A percentile compares a stretch with the other conserved stretches of the same genome.
Evolutionary conservation across 1,140 invertebrate species (phyloP).

Genomic region (Phenacoccus solenopsis): DNA sequence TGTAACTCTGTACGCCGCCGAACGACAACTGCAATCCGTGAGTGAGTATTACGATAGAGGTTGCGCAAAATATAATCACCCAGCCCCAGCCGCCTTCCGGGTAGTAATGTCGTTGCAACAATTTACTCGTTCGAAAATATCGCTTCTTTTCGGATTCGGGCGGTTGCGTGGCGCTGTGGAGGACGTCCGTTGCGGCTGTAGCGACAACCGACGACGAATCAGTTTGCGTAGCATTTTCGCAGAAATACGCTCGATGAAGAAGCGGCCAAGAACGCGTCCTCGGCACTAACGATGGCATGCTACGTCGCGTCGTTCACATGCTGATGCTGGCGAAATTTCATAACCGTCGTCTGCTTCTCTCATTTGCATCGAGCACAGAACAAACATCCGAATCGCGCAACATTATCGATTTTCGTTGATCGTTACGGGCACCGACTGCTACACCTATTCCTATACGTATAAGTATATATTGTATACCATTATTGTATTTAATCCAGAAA

Average conservation of each 20-base stretch:
- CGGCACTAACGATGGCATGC: slow-evolving; percentile 11
- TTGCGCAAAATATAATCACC: slow-evolving; percentile 51
- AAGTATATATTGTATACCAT: too few species aligned
- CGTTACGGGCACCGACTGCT: too few species aligned
- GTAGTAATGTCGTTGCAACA: slow-evolving; percentile 47
- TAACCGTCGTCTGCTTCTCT: too few species aligned
- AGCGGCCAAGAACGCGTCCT: slow-evolving; percentile 24
- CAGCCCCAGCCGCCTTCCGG: slow-evolving; percentile 72
- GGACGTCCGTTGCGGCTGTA: background rate
- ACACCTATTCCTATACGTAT: too few species aligned
- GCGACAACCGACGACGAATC: background rate
- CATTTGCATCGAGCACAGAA: too few species aligned
- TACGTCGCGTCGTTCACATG: too few species aligned
- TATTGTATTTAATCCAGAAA: too few species aligned
- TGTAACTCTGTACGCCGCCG: slow-evolving; percentile 9
- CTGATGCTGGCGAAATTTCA: too few species aligned
- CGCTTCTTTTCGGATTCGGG: background rate
- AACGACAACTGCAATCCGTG: slow-evolving; percentile 48
- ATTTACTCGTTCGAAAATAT: slow-evolving; percentile 9
- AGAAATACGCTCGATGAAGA: background rate
- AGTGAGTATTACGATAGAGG: slow-evolving; percentile 50
- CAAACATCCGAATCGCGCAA: too few species aligned
- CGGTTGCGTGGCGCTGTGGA: background rate
- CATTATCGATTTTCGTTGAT: too few species aligned
- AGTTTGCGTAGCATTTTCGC: background rate